Conservation (phyloP, 2,888 invertebrate species). For the Odontothrips loti region DNA sequence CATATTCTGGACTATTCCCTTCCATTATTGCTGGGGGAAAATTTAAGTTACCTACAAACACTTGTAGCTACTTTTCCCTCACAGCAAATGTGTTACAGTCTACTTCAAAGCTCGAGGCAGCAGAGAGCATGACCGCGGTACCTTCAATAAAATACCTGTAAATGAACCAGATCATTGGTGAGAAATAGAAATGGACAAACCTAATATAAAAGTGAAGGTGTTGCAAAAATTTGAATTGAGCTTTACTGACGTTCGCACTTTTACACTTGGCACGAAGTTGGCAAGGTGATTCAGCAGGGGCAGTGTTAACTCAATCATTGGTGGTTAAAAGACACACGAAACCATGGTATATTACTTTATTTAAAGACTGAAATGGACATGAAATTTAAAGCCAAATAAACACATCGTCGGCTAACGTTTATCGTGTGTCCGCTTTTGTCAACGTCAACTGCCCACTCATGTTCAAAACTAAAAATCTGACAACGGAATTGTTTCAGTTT, state of each 20-base stretch:
- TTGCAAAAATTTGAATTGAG: constrained; percentile 1
- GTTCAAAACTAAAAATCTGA: not conserved
- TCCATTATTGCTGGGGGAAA: not conserved
- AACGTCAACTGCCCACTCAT: not conserved
- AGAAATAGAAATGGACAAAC: too few species aligned
- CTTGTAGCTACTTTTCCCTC: too few species aligned
- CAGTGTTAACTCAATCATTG: not conserved
- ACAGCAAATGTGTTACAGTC: too few species aligned
- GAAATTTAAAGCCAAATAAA: constrained; percentile 10
- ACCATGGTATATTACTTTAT: not conserved
- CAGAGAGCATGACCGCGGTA: too few species aligned
- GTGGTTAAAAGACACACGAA: not conserved
- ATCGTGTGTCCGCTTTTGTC: constrained; percentile 25
- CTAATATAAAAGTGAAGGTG: not conserved
- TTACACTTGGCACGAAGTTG: not conserved
- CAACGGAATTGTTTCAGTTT: not conserved
- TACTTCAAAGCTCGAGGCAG: too few species aligned
- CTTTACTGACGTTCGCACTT: constrained; percentile 10
- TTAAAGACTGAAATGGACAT: not conserved
- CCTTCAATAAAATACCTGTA: too few species aligned
- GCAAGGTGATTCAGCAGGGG: not conserved
- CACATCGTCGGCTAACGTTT: constrained; percentile 27
- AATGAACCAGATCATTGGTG: too few species aligned
- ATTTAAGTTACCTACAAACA: too few species aligned
- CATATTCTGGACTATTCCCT: not conserved